These are phyloP conservation scores for Brachyalestes nurse DNA, from an alignment of 2,797 vertebrate genomes.

Conservation along the genomic window DNA sequence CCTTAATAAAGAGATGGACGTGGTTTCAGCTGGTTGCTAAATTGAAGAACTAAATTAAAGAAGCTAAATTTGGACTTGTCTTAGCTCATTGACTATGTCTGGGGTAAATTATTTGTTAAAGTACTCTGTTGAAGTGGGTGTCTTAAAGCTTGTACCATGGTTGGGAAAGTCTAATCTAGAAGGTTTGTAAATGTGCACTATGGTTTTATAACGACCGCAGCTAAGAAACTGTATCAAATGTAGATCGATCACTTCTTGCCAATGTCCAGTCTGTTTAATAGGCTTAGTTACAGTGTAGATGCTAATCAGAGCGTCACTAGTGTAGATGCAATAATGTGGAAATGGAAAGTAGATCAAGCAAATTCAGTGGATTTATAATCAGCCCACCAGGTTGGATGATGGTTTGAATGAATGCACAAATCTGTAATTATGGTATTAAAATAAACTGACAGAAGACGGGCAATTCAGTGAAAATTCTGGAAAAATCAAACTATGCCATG, in stretches of 20 bases:
- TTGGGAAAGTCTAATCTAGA: too few species aligned
- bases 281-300: background rate
- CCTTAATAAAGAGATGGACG: too few species aligned
- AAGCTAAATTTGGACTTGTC: too few species aligned
- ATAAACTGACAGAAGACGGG: background rate
- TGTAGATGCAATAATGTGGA: background rate
- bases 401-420: background rate
- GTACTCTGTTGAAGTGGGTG: too few species aligned
- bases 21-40: too few species aligned
- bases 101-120: too few species aligned
- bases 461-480: constrained; percentile 6
- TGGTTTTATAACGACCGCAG: background rate
- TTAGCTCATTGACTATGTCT: too few species aligned
- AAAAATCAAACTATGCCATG: constrained; percentile 21
- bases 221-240: too few species aligned
- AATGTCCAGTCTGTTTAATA: background rate
- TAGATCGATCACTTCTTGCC: too few species aligned
- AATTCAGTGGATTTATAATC: background rate
- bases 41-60: too few species aligned
- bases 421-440: background rate
- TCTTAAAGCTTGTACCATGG: too few species aligned
- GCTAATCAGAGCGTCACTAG: background rate
- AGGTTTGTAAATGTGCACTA: too few species aligned
- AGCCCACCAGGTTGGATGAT: background rate
- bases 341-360: background rate